A percentile compares a stretch with the other conserved stretches of the same genome.
Conservation (phyloP, 1,140 invertebrate genomes). For the Nilaparvata lugens region DNA sequence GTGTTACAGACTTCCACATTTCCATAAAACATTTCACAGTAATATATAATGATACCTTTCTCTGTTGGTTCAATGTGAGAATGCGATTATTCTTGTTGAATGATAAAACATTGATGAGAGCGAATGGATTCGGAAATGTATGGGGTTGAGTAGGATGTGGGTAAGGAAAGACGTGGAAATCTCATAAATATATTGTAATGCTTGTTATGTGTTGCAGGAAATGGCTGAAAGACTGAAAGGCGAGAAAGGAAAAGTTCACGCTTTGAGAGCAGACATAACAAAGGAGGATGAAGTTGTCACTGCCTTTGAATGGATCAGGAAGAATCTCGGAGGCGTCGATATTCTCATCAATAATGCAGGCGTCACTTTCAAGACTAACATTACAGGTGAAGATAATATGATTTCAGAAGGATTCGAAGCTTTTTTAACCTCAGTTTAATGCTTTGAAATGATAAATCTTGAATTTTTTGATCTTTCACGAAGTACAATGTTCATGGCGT, state of each 20-base stretch:
- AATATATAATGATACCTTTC: too few relatives aligned
- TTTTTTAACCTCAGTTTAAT: conserved; percentile 36
- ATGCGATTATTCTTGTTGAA: too few relatives aligned
- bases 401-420: neutral
- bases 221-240: conserved; percentile 19
- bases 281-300: conserved; percentile 52
- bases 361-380: conserved; percentile 17
- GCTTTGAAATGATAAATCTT: neutral
- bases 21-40: too few relatives aligned
- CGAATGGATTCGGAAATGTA: too few relatives aligned
- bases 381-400: conserved; percentile 14
- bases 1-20: too few relatives aligned
- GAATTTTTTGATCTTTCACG: too few relatives aligned
- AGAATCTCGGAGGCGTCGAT: conserved; percentile 51
- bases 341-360: conserved; percentile 67
- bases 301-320: conserved; percentile 52
- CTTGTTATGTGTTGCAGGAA: conserved; percentile 9
- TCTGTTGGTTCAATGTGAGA: too few relatives aligned
- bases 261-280: conserved; percentile 48
- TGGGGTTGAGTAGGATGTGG: too few relatives aligned
- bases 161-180: too few relatives aligned
- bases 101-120: too few relatives aligned
- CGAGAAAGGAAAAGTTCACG: conserved; percentile 30
- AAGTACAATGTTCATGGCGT: too few relatives aligned
- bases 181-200: too few relatives aligned